Evolutionary conservation across 2,888 invertebrate genomes (phyloP).

Genomic region (Endomychus coccineus): DNA sequence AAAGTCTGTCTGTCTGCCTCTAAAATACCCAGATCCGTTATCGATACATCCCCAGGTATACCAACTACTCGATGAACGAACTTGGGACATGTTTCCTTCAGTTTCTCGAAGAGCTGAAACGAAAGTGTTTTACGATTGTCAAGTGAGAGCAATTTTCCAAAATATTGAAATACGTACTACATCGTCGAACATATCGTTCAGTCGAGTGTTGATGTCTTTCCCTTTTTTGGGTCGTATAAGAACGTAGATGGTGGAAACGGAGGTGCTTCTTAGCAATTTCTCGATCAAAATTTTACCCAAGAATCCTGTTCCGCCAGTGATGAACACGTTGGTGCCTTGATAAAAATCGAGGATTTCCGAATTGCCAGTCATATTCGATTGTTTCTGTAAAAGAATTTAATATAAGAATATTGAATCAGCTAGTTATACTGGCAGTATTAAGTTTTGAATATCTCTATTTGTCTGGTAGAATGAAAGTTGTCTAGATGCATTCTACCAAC

Average conservation of each 20-base stretch:
- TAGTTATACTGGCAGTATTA: too few species aligned
- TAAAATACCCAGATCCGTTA: slow-evolving; percentile 57
- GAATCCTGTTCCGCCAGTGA: slow-evolving; percentile 51
- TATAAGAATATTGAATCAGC: too few species aligned
- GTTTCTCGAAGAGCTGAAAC: slow-evolving; percentile 47
- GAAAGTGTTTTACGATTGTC: too few species aligned
- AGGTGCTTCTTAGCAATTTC: slow-evolving; percentile 49
- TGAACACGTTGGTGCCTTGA: slow-evolving; percentile 37
- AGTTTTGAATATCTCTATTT: too few species aligned
- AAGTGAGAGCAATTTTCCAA: too few species aligned
- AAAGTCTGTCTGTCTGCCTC: slow-evolving; percentile 54
- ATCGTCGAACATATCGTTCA: slow-evolving; percentile 61
- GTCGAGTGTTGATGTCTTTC: slow-evolving; percentile 56
- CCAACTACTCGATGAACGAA: slow-evolving; percentile 61
- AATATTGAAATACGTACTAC: slow-evolving; percentile 42
- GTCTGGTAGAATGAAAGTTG: too few species aligned
- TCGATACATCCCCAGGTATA: slow-evolving; percentile 60
- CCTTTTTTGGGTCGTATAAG: slow-evolving; percentile 53
- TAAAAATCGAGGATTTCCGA: slow-evolving; percentile 39
- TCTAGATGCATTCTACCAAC: too few species aligned
- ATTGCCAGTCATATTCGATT: slow-evolving; percentile 15
- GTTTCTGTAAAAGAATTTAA: too few species aligned
- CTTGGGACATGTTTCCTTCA: slow-evolving; percentile 50
- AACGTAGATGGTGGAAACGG: slow-evolving; percentile 45
- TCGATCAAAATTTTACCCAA: slow-evolving; percentile 52